Percentiles rank a stretch among this genome's conserved stretches.
These are phyloP conservation scores for Sternarchorhynchus goeldii DNA, from an alignment of 2,797 vertebrate genomes.

Conservation along the genomic window DNA sequence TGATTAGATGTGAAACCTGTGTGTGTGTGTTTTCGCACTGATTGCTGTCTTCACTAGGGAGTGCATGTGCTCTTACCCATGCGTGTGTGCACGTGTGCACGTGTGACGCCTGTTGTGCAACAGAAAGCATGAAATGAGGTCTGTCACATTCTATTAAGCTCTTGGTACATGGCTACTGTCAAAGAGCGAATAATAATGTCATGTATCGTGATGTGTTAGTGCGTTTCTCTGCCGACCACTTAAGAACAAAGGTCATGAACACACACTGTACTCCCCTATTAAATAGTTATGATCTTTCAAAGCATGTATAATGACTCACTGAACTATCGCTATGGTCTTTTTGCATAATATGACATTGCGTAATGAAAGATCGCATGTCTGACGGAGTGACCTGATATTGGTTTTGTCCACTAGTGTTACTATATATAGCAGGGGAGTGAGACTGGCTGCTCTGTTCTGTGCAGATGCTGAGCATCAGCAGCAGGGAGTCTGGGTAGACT, in stretches of 20 bases:
- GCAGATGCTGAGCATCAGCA: conserved; percentile 11
- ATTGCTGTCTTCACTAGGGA: background rate
- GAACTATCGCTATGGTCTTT: conserved; percentile 4
- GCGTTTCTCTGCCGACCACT: background rate
- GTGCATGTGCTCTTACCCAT: background rate
- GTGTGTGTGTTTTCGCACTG: background rate
- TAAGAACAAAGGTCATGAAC: background rate
- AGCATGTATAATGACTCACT: conserved; percentile 7
- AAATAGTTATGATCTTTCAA: conserved; percentile 18
- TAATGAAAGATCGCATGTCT: background rate
- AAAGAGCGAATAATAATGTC: conserved; percentile 13
- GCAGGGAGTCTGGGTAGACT: background rate
- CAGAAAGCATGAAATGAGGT: conserved; percentile 1
- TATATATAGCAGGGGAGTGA: conserved; percentile 12
- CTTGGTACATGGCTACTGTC: background rate
- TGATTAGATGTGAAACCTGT: conserved; percentile 48
- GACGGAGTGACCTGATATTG: conserved; percentile 6
- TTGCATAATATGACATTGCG: background rate
- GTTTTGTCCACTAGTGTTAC: background rate
- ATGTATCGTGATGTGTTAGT: conserved; percentile 1
- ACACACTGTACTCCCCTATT: background rate
- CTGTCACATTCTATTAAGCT: conserved; percentile 8
- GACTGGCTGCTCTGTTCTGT: conserved; percentile 1
- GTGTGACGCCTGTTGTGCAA: background rate
- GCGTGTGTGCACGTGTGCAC: background rate